Evolutionary conservation across 53 echinoderm and acorn worm species (phyloP), one percentile per base, ranked within the genome.

Genomic region (Actinopyga echinites): DNA sequence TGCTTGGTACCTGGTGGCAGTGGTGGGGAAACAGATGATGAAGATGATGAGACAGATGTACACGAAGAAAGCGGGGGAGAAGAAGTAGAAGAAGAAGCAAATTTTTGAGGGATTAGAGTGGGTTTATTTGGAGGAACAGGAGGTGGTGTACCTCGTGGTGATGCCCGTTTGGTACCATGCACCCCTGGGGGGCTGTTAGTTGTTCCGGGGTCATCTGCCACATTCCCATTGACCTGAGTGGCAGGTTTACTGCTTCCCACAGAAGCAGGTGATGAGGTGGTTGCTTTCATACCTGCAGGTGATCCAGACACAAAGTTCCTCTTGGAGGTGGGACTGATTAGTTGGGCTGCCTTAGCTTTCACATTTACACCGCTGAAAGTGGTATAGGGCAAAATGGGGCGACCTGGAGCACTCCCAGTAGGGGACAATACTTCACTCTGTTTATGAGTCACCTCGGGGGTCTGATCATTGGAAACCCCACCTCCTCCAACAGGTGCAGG

Each of bases 81-180:
- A 85, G 86, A 40, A 82, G 90, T 61, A 81, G 90, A 85, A 88
- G 93, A 74, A 87, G 86, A 64, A 81, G 45, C 78, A 86, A 87
- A 86, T 87, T 95, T 91, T 87, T 91, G 95, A 69, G 95, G 92
- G 85, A 92, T 95, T 86, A 95, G 85, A 85, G 93, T 90, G 75
- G 95, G 95, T 85, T 95, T 95, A 80, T 95, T 95, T 74, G 95
- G 95, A 43, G 95, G 95, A 37, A 95, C 87, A 65, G 95, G 95
- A 56, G 95, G 95, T 75, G 95, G 95, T 57, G 91, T 95, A 89
- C 95, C 93, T 91, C 95, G 57, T 66, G 95, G 91, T 55, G 93
- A 93, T 82, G 79, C 36, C 56, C 79, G 60, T 38, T 79, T 79
- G 58, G 59, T 79, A 79, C 79, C 79, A 33, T 79, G 79, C 57